Evolutionary conservation across 1,140 invertebrate genomes (phyloP).

Genomic region (Philaenus spumarius): DNA sequence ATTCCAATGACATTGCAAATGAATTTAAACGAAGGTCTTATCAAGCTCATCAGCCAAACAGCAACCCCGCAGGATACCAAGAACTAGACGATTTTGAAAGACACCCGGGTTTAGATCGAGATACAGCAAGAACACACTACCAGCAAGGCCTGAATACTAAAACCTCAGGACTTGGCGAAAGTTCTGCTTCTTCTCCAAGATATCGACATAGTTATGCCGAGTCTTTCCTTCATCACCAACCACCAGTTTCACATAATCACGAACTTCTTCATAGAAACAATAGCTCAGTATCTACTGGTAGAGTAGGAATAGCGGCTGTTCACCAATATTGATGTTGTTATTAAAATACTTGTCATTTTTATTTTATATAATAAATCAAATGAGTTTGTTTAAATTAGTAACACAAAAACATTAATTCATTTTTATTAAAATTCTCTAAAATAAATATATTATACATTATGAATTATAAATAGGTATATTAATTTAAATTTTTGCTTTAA

Average conservation of each 20-base stretch:
- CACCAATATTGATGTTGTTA: constrained; percentile 42
- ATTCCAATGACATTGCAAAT: constrained; percentile 41
- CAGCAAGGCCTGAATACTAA: neutral
- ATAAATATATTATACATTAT: no score
- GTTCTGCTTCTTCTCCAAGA: constrained; percentile 29
- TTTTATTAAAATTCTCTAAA: no score
- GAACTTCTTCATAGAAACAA: constrained; percentile 28
- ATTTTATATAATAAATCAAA: no score
- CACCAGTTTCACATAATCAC: constrained; percentile 18
- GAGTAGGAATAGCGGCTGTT: constrained; percentile 45
- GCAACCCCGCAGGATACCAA: constrained; percentile 36
- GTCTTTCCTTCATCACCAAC: constrained; percentile 28
- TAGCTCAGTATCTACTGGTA: constrained; percentile 30
- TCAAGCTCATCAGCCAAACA: constrained; percentile 30
- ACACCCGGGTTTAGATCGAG: constrained; percentile 48
- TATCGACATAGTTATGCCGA: constrained; percentile 50
- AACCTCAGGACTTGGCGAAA: neutral
- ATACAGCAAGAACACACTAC: constrained; percentile 42
- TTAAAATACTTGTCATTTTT: no score
- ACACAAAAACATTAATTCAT: no score
- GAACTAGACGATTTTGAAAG: constrained; percentile 47
- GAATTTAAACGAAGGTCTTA: constrained; percentile 42
- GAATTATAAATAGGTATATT: no score
- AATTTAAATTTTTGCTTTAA: no score
- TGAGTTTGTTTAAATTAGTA: no score